phyloP scores from a whole-genome alignment of 2,113 vertebrate genomes.

The Isurus oxyrinchus region DNA sequence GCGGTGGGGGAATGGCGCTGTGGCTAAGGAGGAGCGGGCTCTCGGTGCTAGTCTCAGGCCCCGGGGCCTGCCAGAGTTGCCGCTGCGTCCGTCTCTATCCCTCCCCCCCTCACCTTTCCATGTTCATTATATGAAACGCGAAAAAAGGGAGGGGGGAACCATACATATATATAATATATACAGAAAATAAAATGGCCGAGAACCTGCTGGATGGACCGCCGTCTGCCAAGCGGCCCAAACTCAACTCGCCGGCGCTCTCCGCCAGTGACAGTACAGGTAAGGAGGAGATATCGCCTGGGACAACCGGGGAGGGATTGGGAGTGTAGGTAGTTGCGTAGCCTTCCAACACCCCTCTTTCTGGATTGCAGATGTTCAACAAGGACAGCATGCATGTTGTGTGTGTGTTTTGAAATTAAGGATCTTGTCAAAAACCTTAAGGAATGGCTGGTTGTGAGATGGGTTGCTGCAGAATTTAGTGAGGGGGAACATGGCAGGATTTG shows the following conservation, averaged over 20 bases:
- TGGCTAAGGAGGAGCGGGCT: constrained; percentile 30
- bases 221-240: constrained; percentile 85
- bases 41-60: constrained; percentile 4
- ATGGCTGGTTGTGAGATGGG: not conserved
- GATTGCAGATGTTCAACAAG: not conserved
- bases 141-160: not conserved
- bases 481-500: not conserved
- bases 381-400: not conserved
- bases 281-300: constrained; percentile 40
- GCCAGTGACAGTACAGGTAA: constrained; percentile 85
- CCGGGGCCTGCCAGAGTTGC: constrained; percentile 1
- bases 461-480: not conserved
- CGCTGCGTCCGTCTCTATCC: not conserved
- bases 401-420: not conserved
- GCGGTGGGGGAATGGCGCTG: constrained; percentile 22
- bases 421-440: not conserved
- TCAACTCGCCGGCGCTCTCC: constrained; percentile 82
- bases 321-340: not conserved
- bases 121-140: not conserved
- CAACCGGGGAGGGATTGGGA: not conserved
- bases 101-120: not conserved
- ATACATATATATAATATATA: not conserved
- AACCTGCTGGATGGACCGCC: constrained; percentile 89
- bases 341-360: not conserved
- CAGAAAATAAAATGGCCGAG: constrained; percentile 71